Evolutionary conservation across 2,888 invertebrate genomes (phyloP).

Genomic region (Physocephala rufipes): DNA sequence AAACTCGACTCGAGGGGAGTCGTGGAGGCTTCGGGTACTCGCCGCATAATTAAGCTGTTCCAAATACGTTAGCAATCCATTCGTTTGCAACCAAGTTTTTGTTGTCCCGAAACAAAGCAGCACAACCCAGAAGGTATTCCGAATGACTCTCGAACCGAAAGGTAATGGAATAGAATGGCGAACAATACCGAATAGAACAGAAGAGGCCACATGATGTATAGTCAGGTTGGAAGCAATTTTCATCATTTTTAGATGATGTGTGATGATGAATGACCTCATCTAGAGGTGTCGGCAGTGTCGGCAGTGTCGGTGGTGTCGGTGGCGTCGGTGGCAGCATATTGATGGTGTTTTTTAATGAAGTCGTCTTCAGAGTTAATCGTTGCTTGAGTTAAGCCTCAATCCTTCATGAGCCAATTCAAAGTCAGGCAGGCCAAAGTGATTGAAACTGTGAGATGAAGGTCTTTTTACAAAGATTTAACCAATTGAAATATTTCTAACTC

Average conservation of each 20-base stretch:
- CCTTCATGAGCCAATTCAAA: slow-evolving; percentile 6
- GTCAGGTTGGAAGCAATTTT: slow-evolving; percentile 13
- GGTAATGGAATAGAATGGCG: no score
- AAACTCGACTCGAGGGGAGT: not conserved
- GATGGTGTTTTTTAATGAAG: slow-evolving; percentile 38
- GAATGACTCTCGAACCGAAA: not conserved
- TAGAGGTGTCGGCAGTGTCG: slow-evolving; percentile 50
- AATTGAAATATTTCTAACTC: not conserved
- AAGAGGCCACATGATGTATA: not conserved
- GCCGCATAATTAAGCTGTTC: slow-evolving; percentile 28
- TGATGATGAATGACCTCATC: slow-evolving; percentile 63
- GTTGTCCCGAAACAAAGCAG: slow-evolving; percentile 14
- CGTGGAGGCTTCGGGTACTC: not conserved
- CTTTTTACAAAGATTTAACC: not conserved
- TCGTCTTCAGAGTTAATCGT: slow-evolving; percentile 31
- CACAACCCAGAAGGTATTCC: slow-evolving; percentile 15
- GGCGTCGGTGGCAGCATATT: slow-evolving; percentile 53
- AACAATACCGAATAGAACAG: not conserved
- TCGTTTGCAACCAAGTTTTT: slow-evolving; percentile 17
- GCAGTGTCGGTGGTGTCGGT: slow-evolving; percentile 36
- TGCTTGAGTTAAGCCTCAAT: not conserved
- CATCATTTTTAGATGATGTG: slow-evolving; percentile 35
- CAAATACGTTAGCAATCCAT: slow-evolving; percentile 22
- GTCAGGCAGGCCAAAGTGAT: not conserved
- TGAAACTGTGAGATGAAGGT: not conserved